Percentiles rank a stretch among this genome's conserved stretches.
Conservation (phyloP, 2,797 vertebrate species). For the Gallirallus australis region DNA sequence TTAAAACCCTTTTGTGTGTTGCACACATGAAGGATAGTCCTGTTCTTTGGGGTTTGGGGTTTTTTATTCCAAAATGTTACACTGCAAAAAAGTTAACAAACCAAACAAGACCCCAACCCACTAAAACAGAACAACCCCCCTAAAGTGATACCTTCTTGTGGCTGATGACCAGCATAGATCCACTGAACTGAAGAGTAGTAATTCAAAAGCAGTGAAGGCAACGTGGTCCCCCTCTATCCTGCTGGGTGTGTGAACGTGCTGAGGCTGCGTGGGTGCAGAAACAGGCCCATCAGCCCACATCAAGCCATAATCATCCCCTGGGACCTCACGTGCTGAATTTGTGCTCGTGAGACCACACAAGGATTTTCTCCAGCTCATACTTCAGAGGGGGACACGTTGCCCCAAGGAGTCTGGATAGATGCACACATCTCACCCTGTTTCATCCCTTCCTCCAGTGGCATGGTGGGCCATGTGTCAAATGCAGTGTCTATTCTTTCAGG, state of each 20-base stretch:
- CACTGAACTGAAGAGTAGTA: background rate
- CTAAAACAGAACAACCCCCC: background rate
- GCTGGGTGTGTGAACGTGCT: fast-evolving
- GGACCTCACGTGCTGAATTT: background rate
- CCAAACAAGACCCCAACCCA: background rate
- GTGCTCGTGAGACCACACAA: background rate
- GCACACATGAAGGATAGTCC: background rate
- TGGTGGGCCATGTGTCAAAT: background rate
- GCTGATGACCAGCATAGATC: background rate
- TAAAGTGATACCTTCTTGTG: background rate
- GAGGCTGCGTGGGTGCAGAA: fast-evolving
- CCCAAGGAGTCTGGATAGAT: background rate
- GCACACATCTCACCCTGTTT: fast-evolving
- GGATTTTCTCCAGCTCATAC: background rate
- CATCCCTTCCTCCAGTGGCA: background rate
- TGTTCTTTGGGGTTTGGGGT: background rate
- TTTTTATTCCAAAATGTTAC: slow-evolving; percentile 11
- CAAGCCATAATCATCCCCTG: too few species aligned
- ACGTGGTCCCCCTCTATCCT: fast-evolving
- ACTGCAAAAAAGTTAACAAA: background rate
- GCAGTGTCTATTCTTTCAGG: background rate
- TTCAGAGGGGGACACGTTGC: background rate
- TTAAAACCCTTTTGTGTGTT: background rate
- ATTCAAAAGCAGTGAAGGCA: background rate
- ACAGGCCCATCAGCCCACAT: background rate